Conservation (phyloP, 2,797 vertebrate species). For the Phoebastria nigripes region DNA sequence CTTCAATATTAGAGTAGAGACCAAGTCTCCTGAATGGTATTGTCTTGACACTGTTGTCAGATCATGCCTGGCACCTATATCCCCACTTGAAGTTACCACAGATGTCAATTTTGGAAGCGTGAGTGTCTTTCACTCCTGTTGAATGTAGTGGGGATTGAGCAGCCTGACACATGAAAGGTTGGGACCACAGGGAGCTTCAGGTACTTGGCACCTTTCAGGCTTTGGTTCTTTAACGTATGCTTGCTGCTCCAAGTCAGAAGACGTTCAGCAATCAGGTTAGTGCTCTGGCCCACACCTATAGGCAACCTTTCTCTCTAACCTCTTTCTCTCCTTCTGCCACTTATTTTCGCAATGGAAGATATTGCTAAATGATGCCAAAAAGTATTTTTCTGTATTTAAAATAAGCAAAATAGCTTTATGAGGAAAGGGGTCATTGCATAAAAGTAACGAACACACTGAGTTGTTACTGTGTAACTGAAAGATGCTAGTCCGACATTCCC, state of each 20-base stretch:
- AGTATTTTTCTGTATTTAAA: neutral
- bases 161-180: neutral
- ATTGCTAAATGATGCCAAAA: neutral
- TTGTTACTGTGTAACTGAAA: neutral
- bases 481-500: accelerated
- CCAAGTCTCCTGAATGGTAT: neutral
- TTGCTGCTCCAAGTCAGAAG: neutral
- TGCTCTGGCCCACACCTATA: neutral
- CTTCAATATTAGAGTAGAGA: neutral
- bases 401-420: neutral
- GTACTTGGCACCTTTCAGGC: neutral
- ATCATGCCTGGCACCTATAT: neutral
- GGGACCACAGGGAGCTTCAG: neutral
- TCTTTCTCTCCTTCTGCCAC: neutral
- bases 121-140: neutral
- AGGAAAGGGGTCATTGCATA: neutral
- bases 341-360: neutral
- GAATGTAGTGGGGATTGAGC: neutral
- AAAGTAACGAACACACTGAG: neutral
- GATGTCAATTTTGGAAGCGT: neutral
- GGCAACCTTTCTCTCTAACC: neutral
- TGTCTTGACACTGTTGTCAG: neutral
- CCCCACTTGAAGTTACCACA: neutral
- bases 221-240: neutral
- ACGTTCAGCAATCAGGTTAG: neutral